A percentile compares a stretch with the other conserved stretches of the same genome.
These are phyloP conservation scores for Calliopum simillimum DNA, from an alignment of 2,888 invertebrate genomes.

Conservation along the genomic window DNA sequence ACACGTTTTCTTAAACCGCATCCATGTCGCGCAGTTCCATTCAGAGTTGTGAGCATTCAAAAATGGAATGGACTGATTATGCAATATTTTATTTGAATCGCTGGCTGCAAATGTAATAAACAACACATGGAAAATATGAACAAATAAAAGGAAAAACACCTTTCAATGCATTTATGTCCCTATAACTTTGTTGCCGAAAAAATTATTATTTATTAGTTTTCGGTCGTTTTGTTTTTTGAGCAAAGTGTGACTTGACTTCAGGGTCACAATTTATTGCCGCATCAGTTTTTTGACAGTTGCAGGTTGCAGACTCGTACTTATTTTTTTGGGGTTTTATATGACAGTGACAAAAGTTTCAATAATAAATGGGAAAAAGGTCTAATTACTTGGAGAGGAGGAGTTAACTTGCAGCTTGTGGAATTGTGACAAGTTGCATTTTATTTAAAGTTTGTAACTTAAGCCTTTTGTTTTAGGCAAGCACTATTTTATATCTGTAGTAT, in stretches of 20 bases:
- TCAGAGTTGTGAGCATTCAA: no score
- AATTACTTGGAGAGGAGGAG: neutral
- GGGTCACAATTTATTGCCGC: neutral
- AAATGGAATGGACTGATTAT: neutral
- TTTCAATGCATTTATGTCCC: constrained; percentile 11
- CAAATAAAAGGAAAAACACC: neutral
- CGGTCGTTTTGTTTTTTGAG: no score
- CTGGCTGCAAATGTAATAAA: neutral
- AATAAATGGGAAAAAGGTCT: neutral
- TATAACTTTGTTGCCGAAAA: constrained; percentile 18
- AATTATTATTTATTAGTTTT: constrained; percentile 3
- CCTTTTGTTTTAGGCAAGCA: constrained; percentile 44
- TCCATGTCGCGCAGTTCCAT: no score
- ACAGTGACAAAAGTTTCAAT: no score
- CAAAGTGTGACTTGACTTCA: neutral
- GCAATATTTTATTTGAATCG: neutral
- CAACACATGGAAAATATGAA: neutral
- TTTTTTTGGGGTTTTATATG: neutral
- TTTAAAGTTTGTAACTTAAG: constrained; percentile 50
- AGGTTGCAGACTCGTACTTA: constrained; percentile 44
- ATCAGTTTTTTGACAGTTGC: constrained; percentile 50
- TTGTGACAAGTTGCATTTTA: neutral
- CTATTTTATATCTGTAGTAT: no score
- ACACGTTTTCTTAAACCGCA: no score
- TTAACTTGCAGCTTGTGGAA: neutral